These are phyloP conservation scores for Abramis brama DNA, from an alignment of 2,113 vertebrate genomes.

Conservation along the genomic window DNA sequence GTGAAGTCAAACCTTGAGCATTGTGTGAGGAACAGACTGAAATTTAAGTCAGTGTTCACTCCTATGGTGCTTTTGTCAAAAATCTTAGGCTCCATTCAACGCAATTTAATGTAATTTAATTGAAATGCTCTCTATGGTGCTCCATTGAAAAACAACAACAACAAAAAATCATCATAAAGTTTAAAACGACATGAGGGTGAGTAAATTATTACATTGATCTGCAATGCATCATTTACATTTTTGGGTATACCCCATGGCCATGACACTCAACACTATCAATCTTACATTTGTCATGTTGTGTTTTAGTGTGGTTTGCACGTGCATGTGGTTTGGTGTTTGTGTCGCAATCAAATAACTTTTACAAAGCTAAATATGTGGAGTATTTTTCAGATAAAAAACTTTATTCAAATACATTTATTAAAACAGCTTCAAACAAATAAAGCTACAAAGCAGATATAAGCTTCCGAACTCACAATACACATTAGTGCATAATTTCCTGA, in stretches of 20 bases:
- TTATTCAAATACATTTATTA: slow-evolving; percentile 8
- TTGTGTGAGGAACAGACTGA: neutral
- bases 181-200: neutral
- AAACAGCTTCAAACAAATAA: neutral
- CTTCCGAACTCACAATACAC: neutral
- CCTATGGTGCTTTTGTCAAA: neutral
- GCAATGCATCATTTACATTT: neutral
- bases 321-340: neutral
- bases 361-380: neutral
- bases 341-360: neutral
- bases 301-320: neutral
- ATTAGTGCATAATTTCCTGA: neutral
- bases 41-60: neutral
- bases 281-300: neutral
- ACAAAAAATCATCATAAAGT: neutral
- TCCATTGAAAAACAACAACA: neutral
- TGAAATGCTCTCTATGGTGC: neutral
- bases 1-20: neutral
- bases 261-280: neutral
- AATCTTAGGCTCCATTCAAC: neutral
- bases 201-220: neutral
- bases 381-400: neutral
- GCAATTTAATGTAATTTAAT: neutral
- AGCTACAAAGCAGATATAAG: neutral
- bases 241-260: neutral